phyloP scores from a whole-genome alignment of 2,797 vertebrate genomes.

The Gambelia wislizenii region DNA sequence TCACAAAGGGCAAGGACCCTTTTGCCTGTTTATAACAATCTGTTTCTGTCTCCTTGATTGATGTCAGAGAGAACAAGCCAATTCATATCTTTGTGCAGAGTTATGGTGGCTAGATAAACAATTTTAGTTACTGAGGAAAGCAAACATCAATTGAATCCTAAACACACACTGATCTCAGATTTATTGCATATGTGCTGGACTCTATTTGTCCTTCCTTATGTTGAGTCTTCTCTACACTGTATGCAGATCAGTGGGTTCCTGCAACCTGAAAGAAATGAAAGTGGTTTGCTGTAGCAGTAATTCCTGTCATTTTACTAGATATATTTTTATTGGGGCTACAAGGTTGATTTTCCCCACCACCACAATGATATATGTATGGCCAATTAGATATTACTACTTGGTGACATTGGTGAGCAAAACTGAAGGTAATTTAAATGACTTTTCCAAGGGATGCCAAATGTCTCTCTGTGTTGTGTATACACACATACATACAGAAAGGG shows the following conservation, averaged over 20 bases:
- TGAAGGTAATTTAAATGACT: not conserved
- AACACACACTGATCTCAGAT: not conserved
- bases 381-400: not conserved
- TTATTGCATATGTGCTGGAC: not conserved
- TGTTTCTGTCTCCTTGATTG: not conserved
- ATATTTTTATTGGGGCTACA: not conserved
- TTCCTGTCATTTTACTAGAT: not conserved
- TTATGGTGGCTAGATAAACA: not conserved
- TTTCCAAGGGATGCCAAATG: not conserved
- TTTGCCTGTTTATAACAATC: not conserved
- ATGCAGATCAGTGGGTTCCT: not conserved
- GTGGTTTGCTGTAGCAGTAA: not conserved
- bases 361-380: too few relatives aligned
- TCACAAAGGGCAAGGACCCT: conserved; percentile 8
- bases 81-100: not conserved
- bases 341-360: not conserved
- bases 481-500: not conserved
- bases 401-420: not conserved
- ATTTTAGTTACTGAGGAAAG: not conserved
- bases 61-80: not conserved
- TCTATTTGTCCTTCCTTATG: not conserved
- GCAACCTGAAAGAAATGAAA: not conserved
- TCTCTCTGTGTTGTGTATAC: not conserved
- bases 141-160: conserved; percentile 11
- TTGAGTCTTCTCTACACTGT: not conserved